phyloP scores from a whole-genome alignment of 2,113 vertebrate genomes.

The Ciconia stormi region DNA sequence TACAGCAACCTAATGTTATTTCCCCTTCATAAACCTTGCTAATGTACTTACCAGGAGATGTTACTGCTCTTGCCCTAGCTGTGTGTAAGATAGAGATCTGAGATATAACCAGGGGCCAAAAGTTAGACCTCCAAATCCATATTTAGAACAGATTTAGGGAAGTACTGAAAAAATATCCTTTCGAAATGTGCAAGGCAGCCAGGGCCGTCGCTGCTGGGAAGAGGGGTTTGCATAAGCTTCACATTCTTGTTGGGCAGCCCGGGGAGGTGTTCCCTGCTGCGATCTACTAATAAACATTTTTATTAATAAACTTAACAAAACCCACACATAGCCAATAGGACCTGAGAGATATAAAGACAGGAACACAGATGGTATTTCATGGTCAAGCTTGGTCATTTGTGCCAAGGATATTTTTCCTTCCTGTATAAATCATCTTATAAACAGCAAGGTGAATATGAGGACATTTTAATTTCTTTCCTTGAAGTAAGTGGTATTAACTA shows the following conservation, averaged over 20 bases:
- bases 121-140: neutral
- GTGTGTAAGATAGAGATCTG: neutral
- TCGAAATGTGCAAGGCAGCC: neutral
- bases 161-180: neutral
- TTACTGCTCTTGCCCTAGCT: neutral
- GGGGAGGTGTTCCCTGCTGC: neutral
- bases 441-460: neutral
- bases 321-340: neutral
- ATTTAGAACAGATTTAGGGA: neutral
- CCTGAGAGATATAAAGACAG: neutral
- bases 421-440: neutral
- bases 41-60: neutral
- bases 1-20: neutral
- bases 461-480: neutral
- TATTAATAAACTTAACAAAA: neutral
- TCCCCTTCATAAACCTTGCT: neutral
- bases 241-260: rapidly evolving
- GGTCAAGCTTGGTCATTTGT: neutral
- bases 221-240: neutral
- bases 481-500: neutral
- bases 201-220: neutral
- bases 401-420: neutral
- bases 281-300: neutral
- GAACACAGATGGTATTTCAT: neutral
- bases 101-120: neutral